phyloP scores from a whole-genome alignment of 2,797 vertebrate genomes.

The Acanthopagrus latus region DNA sequence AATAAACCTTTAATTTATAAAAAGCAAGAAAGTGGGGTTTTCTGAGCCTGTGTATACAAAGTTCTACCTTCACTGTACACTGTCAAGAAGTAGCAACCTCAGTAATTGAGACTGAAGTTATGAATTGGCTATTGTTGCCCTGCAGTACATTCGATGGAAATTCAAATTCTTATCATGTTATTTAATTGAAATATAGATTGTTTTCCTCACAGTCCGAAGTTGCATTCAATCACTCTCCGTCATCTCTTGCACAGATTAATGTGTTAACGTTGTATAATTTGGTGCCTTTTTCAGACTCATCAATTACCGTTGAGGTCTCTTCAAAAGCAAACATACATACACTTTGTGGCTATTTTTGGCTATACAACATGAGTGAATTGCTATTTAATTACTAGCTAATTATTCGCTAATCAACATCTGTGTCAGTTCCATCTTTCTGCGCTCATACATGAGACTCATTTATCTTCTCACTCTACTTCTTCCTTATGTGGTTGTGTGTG shows the following conservation, averaged over 20 bases:
- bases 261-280: neutral
- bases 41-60: neutral
- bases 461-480: conserved; percentile 13
- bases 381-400: neutral
- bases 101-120: neutral
- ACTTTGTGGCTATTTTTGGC: neutral
- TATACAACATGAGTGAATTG: neutral
- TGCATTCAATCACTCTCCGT: neutral
- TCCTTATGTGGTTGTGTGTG: neutral
- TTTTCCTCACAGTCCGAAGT: neutral
- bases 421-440: conserved; percentile 5
- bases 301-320: neutral
- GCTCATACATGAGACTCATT: conserved; percentile 23
- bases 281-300: neutral
- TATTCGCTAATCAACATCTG: neutral
- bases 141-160: neutral
- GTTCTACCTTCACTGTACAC: neutral
- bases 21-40: neutral
- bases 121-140: neutral
- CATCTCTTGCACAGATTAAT: neutral
- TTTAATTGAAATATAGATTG: neutral
- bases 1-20: neutral
- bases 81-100: neutral
- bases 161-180: neutral
- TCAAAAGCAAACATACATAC: too few species aligned